These are phyloP conservation scores for Camelus dromedarius DNA, from an alignment of 2,113 vertebrate species.

Conservation along the genomic window DNA sequence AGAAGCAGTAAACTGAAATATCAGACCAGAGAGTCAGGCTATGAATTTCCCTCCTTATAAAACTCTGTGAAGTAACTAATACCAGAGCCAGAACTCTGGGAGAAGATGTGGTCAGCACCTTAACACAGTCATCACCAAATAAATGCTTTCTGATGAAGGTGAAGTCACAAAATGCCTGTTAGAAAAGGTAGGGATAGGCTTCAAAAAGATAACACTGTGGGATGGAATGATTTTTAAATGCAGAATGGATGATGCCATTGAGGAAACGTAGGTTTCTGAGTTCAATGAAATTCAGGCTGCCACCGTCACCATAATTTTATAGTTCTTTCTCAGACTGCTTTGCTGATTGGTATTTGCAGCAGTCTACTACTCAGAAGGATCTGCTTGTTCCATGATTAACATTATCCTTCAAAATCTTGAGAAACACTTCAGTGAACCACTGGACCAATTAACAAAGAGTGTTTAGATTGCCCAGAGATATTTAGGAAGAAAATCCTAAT, in stretches of 20 bases:
- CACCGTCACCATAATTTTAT: background rate
- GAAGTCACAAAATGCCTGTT: background rate
- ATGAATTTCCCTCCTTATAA: slow-evolving; percentile 15
- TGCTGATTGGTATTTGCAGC: background rate
- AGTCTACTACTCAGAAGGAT: background rate
- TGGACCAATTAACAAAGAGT: background rate
- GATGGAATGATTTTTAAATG: background rate
- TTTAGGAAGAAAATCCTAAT: background rate
- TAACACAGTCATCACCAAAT: background rate
- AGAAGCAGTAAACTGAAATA: background rate
- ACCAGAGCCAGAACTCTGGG: background rate
- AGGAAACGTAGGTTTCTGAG: background rate
- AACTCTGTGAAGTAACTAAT: background rate
- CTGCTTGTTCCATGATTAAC: background rate
- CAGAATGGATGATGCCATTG: background rate
- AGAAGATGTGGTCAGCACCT: background rate
- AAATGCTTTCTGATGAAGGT: background rate
- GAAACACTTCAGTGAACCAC: background rate
- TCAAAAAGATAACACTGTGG: background rate
- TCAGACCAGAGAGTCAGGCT: background rate
- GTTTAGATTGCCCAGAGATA: background rate
- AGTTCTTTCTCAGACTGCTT: background rate
- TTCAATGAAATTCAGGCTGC: background rate
- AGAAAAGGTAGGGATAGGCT: background rate
- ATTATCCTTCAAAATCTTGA: slow-evolving; percentile 4